Base-by-base conservation (phyloP, 2,797 vertebrate species). In the Melanotaenia parkinsoni region DNA sequence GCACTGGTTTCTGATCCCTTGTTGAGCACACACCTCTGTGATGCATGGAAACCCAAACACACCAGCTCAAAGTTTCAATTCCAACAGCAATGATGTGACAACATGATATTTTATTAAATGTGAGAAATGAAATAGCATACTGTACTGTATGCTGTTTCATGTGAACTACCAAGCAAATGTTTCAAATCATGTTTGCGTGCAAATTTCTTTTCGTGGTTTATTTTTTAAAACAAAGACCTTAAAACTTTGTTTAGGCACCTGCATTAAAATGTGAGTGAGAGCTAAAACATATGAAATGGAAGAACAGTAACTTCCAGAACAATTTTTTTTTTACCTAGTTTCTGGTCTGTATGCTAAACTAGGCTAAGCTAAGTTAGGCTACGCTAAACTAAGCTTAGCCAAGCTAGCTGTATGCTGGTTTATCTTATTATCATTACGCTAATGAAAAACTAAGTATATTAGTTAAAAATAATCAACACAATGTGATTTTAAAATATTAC, bases 311-410 rank as follows among this genome's bases (percentile, higher is more conserved):
- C 43, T 45, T 18, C 43, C 18, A 58, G 22, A 45, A 35, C 33
- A n/a, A 33, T 16, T 16, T 8, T 37, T 20, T 30, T 37, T 32
- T 26, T 12, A 12, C 10, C 10, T 24, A 4, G 20, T 53, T 13
- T 47, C 16, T n/a, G 32, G 26, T 69, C n/a, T 57, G 37, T 51
- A 20, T 70, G 38, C 54, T 50, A 76, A 62, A 14, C 28, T 62
- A 71, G 30, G 11, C 40, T 69, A 60, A 69, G 32, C 13, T 62
- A 64, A 63, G 28, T 28, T 28, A 28, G 28, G 28, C 28, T 28
- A 28, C 28, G 38, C 47, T 63, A 61, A 43, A n/a, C 56, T 61
- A 43, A 5, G 9, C 11, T 35, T 43, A 57, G 37, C 65, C 56
- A 67, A 63, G 32, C 28, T 28, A 28, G 28, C 28, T 28, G 38